Evolutionary conservation across 92 coral and sea anemone genomes (phyloP).

Genomic region (Epizoanthus rinbou): DNA sequence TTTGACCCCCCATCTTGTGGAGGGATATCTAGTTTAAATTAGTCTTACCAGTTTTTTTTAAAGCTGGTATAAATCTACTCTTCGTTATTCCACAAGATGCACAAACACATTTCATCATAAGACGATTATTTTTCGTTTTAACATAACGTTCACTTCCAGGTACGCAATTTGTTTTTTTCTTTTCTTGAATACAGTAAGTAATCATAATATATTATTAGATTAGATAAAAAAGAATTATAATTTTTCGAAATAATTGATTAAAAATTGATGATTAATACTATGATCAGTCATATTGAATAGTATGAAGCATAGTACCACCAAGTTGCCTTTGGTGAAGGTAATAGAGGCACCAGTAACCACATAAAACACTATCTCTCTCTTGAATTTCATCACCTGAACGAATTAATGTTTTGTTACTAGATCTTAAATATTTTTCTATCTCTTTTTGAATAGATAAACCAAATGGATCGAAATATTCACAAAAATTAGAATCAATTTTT

Average conservation of each 20-base stretch:
- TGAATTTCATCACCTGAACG: background rate
- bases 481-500: constrained; percentile 12
- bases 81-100: no score
- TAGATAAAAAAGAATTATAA: background rate
- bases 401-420: background rate
- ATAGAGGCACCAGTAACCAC: constrained; percentile 25
- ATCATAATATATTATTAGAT: no score
- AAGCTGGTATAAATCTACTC: no score
- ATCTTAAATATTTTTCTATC: background rate
- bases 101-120: no score
- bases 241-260: background rate
- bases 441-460: constrained; percentile 10
- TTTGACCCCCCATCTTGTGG: no score
- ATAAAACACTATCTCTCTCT: no score
- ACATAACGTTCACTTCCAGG: no score
- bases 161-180: no score
- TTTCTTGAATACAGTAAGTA: no score
- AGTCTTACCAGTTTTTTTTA: no score
- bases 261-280: background rate
- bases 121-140: no score
- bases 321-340: background rate
- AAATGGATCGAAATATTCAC: constrained; percentile 18
- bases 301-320: background rate
- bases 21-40: no score
- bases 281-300: background rate